Percentiles rank a stretch among this genome's conserved stretches.
phyloP scores from a whole-genome alignment of 2,888 invertebrate species.

The Hypomecis atomaria region DNA sequence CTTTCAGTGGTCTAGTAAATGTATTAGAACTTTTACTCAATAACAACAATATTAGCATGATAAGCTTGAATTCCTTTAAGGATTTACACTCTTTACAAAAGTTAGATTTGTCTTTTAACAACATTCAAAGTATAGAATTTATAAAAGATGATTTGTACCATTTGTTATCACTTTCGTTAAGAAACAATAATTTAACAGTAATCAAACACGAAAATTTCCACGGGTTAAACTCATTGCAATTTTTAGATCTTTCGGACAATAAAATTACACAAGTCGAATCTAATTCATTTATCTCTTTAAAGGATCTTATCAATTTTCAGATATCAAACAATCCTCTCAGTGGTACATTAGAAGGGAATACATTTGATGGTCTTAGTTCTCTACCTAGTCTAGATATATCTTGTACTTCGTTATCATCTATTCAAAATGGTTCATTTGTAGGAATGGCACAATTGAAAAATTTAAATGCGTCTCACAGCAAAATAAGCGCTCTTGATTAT shows the following conservation, averaged over 20 bases:
- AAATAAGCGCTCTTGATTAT: conserved; percentile 57
- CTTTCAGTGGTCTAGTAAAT: conserved; percentile 57
- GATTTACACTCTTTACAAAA: conserved; percentile 47
- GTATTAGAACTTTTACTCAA: conserved; percentile 55
- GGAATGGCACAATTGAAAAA: conserved; percentile 59
- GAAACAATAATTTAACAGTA: conserved; percentile 57
- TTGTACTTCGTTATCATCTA: conserved; percentile 49
- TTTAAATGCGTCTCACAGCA: conserved; percentile 63
- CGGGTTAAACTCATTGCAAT: conserved; percentile 51
- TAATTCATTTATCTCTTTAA: conserved; percentile 56
- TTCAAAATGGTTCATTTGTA: conserved; percentile 64
- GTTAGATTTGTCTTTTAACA: conserved; percentile 66
- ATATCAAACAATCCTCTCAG: conserved; percentile 63
- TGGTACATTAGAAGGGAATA: conserved; percentile 54
- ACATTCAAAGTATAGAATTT: conserved; percentile 58
- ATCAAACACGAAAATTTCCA: conserved; percentile 55
- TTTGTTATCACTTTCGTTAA: conserved; percentile 54
- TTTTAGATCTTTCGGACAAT: conserved; percentile 67
- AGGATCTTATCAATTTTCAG: conserved; percentile 57
- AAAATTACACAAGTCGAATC: conserved; percentile 57
- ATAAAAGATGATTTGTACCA: conserved; percentile 55
- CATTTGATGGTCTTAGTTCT: conserved; percentile 60
- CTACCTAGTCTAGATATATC: conserved; percentile 67
- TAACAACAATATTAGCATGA: conserved; percentile 56
- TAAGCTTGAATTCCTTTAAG: conserved; percentile 58